Evolutionary conservation across 2,113 vertebrate species (phyloP).

Genomic region (Python bivittatus): DNA sequence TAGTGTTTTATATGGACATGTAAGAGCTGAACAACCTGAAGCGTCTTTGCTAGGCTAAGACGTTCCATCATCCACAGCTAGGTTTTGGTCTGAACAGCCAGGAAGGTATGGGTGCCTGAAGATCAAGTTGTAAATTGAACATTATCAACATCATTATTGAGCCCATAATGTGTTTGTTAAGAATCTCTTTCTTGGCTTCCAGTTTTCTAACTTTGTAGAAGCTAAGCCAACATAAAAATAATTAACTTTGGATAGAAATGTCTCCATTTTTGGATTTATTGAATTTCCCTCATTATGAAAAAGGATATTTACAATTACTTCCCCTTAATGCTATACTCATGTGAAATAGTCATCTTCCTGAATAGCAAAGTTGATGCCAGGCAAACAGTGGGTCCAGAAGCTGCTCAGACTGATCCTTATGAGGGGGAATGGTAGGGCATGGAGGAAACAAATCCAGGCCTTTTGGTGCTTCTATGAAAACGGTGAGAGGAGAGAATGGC

Average conservation of each 20-base stretch:
- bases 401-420: not conserved
- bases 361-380: not conserved
- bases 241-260: not conserved
- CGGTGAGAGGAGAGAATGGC: not conserved
- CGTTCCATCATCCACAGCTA: not conserved
- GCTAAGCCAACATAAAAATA: too few species aligned
- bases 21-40: not conserved
- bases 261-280: not conserved
- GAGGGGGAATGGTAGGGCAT: not conserved
- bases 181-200: not conserved
- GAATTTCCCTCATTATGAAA: not conserved
- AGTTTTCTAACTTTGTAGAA: not conserved
- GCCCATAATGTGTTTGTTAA: not conserved
- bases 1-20: not conserved
- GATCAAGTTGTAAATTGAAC: not conserved
- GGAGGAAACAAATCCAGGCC: fast-evolving
- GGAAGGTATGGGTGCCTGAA: not conserved
- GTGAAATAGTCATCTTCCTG: not conserved
- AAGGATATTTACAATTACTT: not conserved
- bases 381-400: not conserved
- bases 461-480: not conserved
- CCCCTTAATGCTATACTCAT: not conserved
- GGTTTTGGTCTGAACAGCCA: not conserved
- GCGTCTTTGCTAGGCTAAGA: not conserved
- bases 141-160: not conserved